Conservation (phyloP, 2,113 vertebrate genomes). For the Pseudorectes ferrugineus region DNA sequence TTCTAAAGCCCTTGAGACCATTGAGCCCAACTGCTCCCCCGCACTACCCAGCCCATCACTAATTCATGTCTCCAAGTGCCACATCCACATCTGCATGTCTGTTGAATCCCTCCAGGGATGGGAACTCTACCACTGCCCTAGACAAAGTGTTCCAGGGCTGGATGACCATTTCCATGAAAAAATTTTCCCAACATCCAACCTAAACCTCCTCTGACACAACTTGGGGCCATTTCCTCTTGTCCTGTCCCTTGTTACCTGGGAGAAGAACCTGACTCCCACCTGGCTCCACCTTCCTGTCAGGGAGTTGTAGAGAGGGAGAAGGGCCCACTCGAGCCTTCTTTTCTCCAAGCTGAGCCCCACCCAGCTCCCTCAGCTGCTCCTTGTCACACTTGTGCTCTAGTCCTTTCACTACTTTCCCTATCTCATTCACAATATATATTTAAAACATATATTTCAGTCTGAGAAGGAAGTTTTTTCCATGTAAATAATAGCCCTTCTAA, state of each 20-base stretch:
- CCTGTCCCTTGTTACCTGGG: background rate
- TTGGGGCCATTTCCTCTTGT: background rate
- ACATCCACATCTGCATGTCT: background rate
- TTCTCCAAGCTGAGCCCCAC: background rate
- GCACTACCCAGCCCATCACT: background rate
- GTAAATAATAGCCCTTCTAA: background rate
- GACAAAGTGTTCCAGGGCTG: background rate
- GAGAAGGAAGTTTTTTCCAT: background rate
- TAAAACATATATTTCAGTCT: background rate
- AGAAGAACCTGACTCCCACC: background rate
- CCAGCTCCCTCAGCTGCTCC: background rate
- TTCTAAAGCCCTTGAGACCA: background rate
- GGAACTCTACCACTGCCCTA: background rate
- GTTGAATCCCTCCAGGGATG: background rate
- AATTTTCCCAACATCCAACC: background rate
- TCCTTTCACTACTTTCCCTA: background rate
- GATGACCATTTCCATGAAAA: background rate
- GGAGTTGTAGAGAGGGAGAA: background rate
- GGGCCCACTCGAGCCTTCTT: background rate
- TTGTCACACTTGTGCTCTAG: background rate
- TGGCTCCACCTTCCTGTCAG: background rate
- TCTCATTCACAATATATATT: background rate
- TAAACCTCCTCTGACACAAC: background rate
- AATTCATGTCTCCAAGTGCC: background rate
- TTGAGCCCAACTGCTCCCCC: background rate